Evolutionary conservation across 2,888 invertebrate genomes (phyloP), one percentile per base, ranked within the genome.

Genomic region (Bombylius major): DNA sequence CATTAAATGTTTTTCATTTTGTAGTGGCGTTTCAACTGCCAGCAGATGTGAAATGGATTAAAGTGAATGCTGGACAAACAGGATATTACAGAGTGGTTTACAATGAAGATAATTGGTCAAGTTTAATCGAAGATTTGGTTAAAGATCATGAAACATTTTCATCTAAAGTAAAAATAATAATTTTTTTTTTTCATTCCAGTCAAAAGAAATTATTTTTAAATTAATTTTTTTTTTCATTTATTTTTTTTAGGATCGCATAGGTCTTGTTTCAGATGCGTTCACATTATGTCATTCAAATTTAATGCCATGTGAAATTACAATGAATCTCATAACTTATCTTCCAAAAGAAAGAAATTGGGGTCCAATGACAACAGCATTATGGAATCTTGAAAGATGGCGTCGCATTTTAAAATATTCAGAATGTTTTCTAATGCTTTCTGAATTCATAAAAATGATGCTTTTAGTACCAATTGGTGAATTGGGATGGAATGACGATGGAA

Each of bases 321-420:
- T 75, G 70, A 72, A 73, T 51, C 68, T 75, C 66, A 67, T 74
- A 8, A 69, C 70, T 55, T 75, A 75, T 64, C 60, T 75, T 47
- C 71, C 72, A 23, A 71, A 69, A 53, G 75, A 75, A 62, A 69
- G 66, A 5, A 66, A 69, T 54, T 75, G 72, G 65, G 75, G 75
- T 6, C 75, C 75, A 1, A 68, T 74, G 65, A 66, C 72, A 0
- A 61, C 72, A 56, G 71, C 72, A 1, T 54, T 75, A 54, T 62
- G 68, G 5, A 72, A 75, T 56, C 61, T 75, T 53, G 75, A 75
- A 57, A 71, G 69, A 52, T 75, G 75, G 75, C 68, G 75, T 13
- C 68, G 75, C n/a, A 74, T 75, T n/a, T 62, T 75, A 4, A 75
- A 75, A 61, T 75, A 75, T 52, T 73, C 75, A 0, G 75, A 75